phyloP scores from a whole-genome alignment of 2,113 vertebrate species.

The Hippocampus comes region DNA sequence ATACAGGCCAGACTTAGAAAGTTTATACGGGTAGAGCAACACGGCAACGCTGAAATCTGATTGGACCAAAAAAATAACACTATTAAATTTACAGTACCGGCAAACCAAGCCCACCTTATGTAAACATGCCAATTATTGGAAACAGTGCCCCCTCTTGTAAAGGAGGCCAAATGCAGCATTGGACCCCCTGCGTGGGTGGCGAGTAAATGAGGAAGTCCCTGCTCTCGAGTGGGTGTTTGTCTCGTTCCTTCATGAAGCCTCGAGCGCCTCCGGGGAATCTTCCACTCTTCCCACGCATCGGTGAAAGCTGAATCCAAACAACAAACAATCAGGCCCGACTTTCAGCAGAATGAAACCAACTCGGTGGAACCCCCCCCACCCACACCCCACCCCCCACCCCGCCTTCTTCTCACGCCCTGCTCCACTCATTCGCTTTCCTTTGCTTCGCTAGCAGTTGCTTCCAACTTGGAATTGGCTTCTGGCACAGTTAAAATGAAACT shows the following conservation, averaged over 20 bases:
- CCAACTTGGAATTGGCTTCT: slow-evolving; percentile 59
- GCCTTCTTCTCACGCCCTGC: not conserved
- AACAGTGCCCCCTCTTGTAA: slow-evolving; percentile 54
- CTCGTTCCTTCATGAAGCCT: slow-evolving; percentile 61
- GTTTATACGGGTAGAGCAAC: too few species aligned
- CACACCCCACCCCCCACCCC: not conserved
- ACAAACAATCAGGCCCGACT: slow-evolving; percentile 66
- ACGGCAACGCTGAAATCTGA: too few species aligned
- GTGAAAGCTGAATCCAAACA: slow-evolving; percentile 51
- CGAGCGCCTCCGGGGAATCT: slow-evolving; percentile 56
- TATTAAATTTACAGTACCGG: too few species aligned
- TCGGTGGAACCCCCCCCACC: not conserved
- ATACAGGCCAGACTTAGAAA: too few species aligned
- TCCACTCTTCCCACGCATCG: slow-evolving; percentile 54
- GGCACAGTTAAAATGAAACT: slow-evolving; percentile 73
- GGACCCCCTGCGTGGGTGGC: slow-evolving; percentile 13
- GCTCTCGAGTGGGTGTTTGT: slow-evolving; percentile 39
- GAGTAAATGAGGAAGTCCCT: slow-evolving; percentile 47
- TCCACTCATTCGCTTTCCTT: slow-evolving; percentile 21
- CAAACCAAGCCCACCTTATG: not conserved
- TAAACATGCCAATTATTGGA: not conserved
- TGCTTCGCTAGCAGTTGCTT: slow-evolving; percentile 32
- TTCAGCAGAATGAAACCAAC: slow-evolving; percentile 59
- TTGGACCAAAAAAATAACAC: too few species aligned
- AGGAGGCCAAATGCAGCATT: slow-evolving; percentile 48